Conservation (phyloP, 2,797 vertebrate species). For the Labroides dimidiatus region DNA sequence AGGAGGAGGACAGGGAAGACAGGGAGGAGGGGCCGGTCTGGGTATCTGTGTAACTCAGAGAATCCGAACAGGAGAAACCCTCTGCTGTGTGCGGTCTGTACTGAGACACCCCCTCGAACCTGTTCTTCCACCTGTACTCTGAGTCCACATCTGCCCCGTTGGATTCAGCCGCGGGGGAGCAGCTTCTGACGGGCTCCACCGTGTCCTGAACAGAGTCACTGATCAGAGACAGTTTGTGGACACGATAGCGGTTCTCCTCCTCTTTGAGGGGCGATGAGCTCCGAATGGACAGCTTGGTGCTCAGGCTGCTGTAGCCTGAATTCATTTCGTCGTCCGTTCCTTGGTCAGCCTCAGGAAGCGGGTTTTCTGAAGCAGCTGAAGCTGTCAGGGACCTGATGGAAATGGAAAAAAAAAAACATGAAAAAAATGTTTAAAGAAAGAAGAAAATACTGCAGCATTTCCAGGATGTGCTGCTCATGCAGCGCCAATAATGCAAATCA, state of each 20-base stretch:
- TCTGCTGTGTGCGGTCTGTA: conserved; percentile 4
- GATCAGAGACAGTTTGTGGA: conserved; percentile 85
- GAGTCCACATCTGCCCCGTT: neutral
- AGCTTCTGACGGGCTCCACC: neutral
- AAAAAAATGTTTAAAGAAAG: conserved; percentile 1
- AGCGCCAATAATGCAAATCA: conserved; percentile 50
- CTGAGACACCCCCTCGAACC: conserved; percentile 54
- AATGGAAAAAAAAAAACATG: conserved; percentile 12
- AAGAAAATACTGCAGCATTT: neutral
- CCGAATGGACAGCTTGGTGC: conserved; percentile 75
- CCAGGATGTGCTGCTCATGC: conserved; percentile 19
- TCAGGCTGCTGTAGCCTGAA: conserved; percentile 71
- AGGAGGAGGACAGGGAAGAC: conserved; percentile 30
- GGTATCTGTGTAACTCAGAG: conserved; percentile 29
- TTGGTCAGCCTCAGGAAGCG: conserved; percentile 4
- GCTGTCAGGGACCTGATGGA: conserved; percentile 47
- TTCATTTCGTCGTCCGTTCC: conserved; percentile 63
- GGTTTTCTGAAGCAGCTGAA: conserved; percentile 24
- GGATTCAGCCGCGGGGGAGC: neutral
- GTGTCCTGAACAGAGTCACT: neutral
- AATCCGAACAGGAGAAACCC: conserved; percentile 23
- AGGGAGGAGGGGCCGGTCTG: conserved; percentile 19
- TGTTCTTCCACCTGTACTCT: conserved; percentile 59
- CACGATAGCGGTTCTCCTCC: conserved; percentile 70
- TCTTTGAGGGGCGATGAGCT: conserved; percentile 11